Evolutionary conservation across 2,113 vertebrate genomes (phyloP).

Genomic region (Fregata magnificens): DNA sequence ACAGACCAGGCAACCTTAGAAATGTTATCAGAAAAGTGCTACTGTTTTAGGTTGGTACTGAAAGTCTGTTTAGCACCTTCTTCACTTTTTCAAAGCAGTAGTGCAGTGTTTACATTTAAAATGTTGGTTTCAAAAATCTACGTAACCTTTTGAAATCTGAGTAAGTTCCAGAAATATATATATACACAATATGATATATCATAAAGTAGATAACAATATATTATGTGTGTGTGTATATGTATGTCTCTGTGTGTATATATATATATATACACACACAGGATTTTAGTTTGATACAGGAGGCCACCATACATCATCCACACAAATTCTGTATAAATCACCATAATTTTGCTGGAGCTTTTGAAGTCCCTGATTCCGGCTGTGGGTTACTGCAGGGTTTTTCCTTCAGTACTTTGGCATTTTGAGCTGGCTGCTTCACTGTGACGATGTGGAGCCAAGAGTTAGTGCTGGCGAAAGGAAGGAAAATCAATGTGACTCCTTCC

Average conservation of each 20-base stretch:
- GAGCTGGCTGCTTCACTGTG: background rate
- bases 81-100: background rate
- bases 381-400: background rate
- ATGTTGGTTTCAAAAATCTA: background rate
- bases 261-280: too few species aligned
- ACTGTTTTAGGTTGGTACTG: background rate
- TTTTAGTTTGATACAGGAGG: background rate
- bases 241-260: background rate
- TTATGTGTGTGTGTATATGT: fast-evolving
- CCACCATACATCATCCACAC: background rate
- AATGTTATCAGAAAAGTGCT: background rate
- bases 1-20: background rate
- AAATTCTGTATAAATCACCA: background rate
- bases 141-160: background rate
- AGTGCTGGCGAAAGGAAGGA: background rate
- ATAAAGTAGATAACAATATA: background rate
- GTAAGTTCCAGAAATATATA: background rate
- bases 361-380: background rate
- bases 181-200: background rate
- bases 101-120: background rate
- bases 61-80: background rate
- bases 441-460: background rate
- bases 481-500: background rate
- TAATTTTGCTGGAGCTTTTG: background rate
- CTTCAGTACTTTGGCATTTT: background rate